Base-by-base conservation (phyloP, 2,888 invertebrate species). In the Andrena trimmerana region DNA sequence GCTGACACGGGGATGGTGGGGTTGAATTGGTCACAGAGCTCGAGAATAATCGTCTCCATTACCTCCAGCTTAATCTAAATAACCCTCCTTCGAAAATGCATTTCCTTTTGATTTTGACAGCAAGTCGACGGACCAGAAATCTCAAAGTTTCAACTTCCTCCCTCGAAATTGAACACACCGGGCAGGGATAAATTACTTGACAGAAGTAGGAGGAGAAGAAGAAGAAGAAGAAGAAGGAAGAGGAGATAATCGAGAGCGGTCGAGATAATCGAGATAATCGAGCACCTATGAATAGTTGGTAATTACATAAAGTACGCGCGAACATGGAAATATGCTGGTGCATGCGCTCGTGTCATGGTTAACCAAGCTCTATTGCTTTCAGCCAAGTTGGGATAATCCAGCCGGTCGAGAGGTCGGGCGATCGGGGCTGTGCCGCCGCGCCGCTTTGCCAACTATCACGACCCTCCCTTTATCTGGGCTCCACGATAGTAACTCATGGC, bases 341-440 rank as follows among this genome's bases (percentile, higher is more conserved):
- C 59, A 74, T 7, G 42, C 74, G 62, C 33, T 57, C 42, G 79
- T 78, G 84, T 83, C 84, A 85, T 74, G 79, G 83, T 74, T 84
- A 84, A 84, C 83, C 83, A 74, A 63, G 78, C 84, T 79, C 86
- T 85, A 87, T 88, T 89, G 90, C 90, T 88, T 84, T 87, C 83
- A 59, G 71, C 86, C 90, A 90, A 91, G 90, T 92, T 91, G 86
- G 86, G 86, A 89, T 92, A 91, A 92, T 92, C 91, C 90, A 89
- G 86, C 86, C 72, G 70, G 42, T 42, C 42, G 42, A 42, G 42
- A 42, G 42, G 42, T 42, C 42, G 42, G 42, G 42, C 42, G 42
- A 42, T 42, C 42, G 42, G 42, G 13, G 42, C 42, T 42, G 4
- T 42, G 42, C 42, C 42, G 42, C 42, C 42, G 84, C 86, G 84